Evolutionary conservation across 2,113 vertebrate species (phyloP).

Genomic region (Cheirogaleus medius): DNA sequence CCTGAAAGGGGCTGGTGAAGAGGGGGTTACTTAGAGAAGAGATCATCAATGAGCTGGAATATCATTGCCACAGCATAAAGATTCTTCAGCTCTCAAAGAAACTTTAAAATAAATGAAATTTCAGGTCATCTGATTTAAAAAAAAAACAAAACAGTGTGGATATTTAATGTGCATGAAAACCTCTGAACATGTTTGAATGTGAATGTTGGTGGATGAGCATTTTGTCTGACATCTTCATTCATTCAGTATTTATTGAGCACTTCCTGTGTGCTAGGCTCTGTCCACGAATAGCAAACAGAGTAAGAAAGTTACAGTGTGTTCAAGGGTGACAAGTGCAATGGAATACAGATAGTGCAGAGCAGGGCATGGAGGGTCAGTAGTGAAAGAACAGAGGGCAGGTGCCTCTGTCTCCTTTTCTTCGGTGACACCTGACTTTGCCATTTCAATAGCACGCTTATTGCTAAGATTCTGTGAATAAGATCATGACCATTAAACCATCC

Average conservation of each 20-base stretch:
- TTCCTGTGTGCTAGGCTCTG: background rate
- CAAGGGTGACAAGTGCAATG: background rate
- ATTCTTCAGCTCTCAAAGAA: background rate
- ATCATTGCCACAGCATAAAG: background rate
- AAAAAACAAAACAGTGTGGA: background rate
- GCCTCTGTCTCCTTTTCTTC: background rate
- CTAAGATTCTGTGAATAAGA: background rate
- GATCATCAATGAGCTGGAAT: background rate
- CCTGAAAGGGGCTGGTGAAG: background rate
- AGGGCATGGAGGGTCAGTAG: background rate
- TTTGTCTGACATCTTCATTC: background rate
- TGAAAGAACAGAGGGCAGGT: too few relatives aligned
- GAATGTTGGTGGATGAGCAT: background rate
- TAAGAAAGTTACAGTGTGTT: background rate
- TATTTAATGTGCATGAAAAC: background rate
- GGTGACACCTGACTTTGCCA: background rate
- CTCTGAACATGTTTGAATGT: background rate
- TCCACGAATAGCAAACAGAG: background rate
- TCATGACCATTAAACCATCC: background rate
- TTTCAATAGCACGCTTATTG: background rate
- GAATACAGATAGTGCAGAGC: background rate
- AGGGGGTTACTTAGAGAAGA: background rate
- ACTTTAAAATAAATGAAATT: background rate
- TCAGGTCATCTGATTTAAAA: background rate
- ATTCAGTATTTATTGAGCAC: background rate